Evolutionary conservation across 2,888 invertebrate species (phyloP).

Genomic region (Drosophila mulleri): DNA sequence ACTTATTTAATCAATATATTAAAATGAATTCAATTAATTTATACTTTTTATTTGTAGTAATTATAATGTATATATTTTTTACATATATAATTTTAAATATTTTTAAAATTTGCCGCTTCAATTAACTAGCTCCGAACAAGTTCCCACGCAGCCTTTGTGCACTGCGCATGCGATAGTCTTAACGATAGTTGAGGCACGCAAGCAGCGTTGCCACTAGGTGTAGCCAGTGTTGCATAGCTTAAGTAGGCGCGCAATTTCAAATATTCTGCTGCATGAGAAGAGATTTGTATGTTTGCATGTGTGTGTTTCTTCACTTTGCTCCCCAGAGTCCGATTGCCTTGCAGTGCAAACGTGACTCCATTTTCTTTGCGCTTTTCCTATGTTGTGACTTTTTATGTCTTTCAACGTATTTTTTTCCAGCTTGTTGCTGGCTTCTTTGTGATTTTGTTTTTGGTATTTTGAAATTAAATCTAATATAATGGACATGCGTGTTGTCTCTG

Average conservation of each 20-base stretch:
- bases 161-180: constrained; percentile 29
- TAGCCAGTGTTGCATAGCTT: constrained; percentile 19
- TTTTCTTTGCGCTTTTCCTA: constrained; percentile 49
- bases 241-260: constrained; percentile 30
- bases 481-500: constrained; percentile 42
- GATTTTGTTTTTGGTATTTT: constrained; percentile 39
- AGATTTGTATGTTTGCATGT: neutral
- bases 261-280: neutral
- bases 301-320: constrained; percentile 3
- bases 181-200: constrained; percentile 20
- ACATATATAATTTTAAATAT: no score
- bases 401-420: constrained; percentile 27
- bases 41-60: neutral
- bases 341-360: constrained; percentile 66
- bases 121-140: neutral
- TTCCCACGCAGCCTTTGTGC: neutral
- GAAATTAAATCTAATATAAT: constrained; percentile 72
- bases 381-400: constrained; percentile 54
- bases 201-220: constrained; percentile 17
- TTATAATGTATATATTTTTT: rapidly evolving
- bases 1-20: neutral
- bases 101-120: neutral
- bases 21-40: neutral
- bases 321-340: constrained; percentile 56
- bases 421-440: constrained; percentile 3